These are phyloP conservation scores for Reticulitermes speratus DNA, from an alignment of 1,140 invertebrate genomes.

Conservation along the genomic window DNA sequence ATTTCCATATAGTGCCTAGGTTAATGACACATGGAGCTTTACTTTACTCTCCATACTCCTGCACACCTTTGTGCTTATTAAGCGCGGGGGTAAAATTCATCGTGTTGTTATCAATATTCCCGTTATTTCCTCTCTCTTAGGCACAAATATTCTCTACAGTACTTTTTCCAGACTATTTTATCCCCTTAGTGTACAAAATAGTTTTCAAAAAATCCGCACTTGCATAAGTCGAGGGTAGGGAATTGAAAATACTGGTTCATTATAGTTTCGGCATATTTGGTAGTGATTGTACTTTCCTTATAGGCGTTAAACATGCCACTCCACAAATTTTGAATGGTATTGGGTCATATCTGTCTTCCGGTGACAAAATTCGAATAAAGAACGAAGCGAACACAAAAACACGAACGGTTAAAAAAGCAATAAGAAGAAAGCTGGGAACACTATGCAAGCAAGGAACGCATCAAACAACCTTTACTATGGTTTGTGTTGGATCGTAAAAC, in stretches of 20 bases:
- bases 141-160: too few species aligned
- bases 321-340: background rate
- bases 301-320: background rate
- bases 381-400: background rate
- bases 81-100: too few species aligned
- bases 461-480: background rate
- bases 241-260: background rate
- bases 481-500: slow-evolving; percentile 3
- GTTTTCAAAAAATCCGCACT: too few species aligned
- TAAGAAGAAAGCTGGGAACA: background rate
- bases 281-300: background rate
- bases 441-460: background rate
- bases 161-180: too few species aligned
- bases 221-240: too few species aligned
- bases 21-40: too few species aligned
- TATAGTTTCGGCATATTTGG: background rate
- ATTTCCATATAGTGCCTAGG: too few species aligned
- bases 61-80: too few species aligned
- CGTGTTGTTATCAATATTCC: too few species aligned
- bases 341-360: slow-evolving; percentile 7
- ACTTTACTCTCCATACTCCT: too few species aligned
- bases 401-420: background rate
- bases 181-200: too few species aligned
- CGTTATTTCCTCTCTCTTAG: too few species aligned
- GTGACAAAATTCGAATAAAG: slow-evolving; percentile 8